Conservation (phyloP, 2,888 invertebrate species). For the Eristalis tenax region DNA sequence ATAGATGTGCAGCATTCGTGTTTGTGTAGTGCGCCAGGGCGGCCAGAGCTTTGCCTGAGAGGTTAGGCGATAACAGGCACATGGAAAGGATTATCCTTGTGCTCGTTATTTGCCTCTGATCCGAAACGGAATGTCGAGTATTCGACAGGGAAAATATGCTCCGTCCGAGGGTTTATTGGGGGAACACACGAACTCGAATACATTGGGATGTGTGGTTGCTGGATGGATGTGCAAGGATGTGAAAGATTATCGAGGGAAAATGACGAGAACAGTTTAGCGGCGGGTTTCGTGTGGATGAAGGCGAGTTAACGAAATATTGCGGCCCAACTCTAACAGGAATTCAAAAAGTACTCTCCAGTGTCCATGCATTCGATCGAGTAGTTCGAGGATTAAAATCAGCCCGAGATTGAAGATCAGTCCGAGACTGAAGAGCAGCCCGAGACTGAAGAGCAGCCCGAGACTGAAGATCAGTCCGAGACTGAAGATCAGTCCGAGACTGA, state of each 20-base stretch:
- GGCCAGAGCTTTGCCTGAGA: neutral
- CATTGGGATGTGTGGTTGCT: conserved; percentile 12
- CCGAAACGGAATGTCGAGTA: conserved; percentile 44
- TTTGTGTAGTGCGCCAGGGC: conserved; percentile 46
- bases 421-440: too few relatives aligned
- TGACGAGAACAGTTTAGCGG: neutral
- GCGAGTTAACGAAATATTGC: neutral
- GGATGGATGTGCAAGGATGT: neutral
- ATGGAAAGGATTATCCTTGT: conserved; percentile 32
- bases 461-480: too few relatives aligned
- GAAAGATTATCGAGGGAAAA: neutral
- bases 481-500: too few relatives aligned
- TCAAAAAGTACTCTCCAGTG: too few relatives aligned
- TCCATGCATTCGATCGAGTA: too few relatives aligned
- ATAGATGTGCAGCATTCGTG: conserved; percentile 34
- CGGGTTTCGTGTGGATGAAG: neutral
- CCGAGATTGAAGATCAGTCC: too few relatives aligned
- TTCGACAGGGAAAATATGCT: conserved; percentile 35
- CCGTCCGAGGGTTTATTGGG: neutral
- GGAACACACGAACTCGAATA: conserved; percentile 39
- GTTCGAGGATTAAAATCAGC: too few relatives aligned
- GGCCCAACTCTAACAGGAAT: neutral
- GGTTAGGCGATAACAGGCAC: conserved; percentile 41
- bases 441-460: too few relatives aligned
- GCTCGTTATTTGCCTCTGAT: conserved; percentile 46